Conservation (phyloP, 2,113 vertebrate species). For the Aptenodytes patagonicus region DNA sequence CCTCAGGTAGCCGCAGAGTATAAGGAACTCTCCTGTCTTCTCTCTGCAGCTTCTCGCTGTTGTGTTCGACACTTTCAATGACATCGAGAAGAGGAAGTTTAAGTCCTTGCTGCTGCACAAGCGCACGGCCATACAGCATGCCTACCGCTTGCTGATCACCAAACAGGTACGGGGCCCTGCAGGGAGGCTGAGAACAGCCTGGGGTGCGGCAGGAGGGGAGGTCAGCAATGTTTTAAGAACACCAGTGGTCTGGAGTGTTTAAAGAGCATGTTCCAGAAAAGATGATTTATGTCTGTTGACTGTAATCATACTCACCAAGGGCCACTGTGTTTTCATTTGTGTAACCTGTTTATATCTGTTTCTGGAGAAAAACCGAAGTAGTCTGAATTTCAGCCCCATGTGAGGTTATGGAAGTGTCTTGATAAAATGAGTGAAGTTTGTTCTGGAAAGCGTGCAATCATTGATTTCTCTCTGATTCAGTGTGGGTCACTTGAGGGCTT, state of each 20-base stretch:
- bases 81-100: slow-evolving; percentile 96
- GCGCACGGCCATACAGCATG: slow-evolving; percentile 89
- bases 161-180: slow-evolving; percentile 76
- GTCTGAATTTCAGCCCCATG: neutral
- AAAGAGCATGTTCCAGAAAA: neutral
- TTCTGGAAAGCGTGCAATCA: neutral
- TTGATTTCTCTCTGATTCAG: neutral
- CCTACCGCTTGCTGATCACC: slow-evolving; percentile 87
- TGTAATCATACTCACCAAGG: neutral
- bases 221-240: neutral
- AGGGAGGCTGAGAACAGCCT: neutral
- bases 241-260: neutral
- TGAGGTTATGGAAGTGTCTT: neutral
- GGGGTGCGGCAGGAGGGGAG: too few species aligned
- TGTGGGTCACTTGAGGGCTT: neutral
- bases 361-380: neutral
- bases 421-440: neutral
- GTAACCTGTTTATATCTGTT: neutral
- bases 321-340: neutral
- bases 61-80: slow-evolving; percentile 97
- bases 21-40: neutral
- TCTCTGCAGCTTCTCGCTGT: slow-evolving; percentile 88
- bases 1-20: neutral
- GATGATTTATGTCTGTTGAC: neutral
- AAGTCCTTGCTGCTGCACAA: slow-evolving; percentile 96